Percentiles rank a stretch among this genome's conserved stretches.
phyloP scores from a whole-genome alignment of 2,888 invertebrate species.

The Brachynemurus nebulosus region DNA sequence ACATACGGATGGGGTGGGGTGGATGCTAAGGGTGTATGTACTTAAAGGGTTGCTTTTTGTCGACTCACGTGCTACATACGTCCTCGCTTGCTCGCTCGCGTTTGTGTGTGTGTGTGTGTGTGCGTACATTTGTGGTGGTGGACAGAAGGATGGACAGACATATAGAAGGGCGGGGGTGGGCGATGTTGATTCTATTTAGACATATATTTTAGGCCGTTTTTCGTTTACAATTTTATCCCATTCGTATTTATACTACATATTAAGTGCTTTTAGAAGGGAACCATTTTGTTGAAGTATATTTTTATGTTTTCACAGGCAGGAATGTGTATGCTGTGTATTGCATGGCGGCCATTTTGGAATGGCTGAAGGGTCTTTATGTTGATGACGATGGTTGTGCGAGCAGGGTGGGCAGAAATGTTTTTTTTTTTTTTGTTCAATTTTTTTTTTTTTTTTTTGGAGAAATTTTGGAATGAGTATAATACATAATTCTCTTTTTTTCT shows the following conservation, averaged over 20 bases:
- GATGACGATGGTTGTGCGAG: no score
- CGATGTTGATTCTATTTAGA: no score
- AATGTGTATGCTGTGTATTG: no score
- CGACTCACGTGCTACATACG: not conserved
- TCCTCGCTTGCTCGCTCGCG: not conserved
- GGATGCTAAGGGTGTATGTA: not conserved
- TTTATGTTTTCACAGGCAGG: conserved; percentile 7
- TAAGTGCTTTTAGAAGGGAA: conserved; percentile 5
- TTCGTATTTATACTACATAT: not conserved
- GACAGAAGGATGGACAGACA: no score
- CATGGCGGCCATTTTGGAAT: conserved; percentile 8
- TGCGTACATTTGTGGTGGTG: not conserved
- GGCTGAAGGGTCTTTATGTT: conserved; percentile 6
- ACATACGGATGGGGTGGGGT: not conserved
- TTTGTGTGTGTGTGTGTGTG: not conserved
- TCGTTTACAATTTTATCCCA: conserved; percentile 2
- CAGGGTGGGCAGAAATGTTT: no score
- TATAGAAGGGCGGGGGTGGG: no score
- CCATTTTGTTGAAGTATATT: conserved; percentile 9
- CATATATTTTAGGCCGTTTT: not conserved
- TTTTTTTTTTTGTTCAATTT: no score
- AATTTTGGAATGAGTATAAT: no score
- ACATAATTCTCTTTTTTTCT: no score
- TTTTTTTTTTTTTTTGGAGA: no score
- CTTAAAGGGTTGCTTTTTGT: conserved; percentile 1